Percentiles rank a stretch among this genome's conserved stretches.
Evolutionary conservation across 2,888 invertebrate species (phyloP).

Genomic region (Eumerus sabulonum): DNA sequence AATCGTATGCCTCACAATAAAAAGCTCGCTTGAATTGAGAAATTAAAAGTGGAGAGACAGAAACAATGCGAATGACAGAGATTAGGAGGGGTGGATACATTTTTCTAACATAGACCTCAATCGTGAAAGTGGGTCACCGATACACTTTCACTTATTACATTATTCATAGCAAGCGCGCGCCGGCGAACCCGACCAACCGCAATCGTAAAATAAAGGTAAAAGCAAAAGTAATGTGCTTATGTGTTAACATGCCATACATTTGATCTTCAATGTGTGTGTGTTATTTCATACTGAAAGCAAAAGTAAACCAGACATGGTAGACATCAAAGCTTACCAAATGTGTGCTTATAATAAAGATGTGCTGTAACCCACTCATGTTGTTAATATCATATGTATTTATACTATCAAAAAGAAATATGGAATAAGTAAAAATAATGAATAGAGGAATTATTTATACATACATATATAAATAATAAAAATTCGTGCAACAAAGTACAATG

Average conservation of each 20-base stretch:
- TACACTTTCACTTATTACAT: constrained; percentile 94
- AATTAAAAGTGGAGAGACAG: constrained; percentile 32
- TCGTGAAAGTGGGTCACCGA: constrained; percentile 95
- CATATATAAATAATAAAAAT: too few species aligned
- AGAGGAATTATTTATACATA: too few species aligned
- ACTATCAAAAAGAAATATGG: too few species aligned
- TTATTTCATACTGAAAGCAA: constrained; percentile 79
- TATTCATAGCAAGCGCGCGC: constrained; percentile 78
- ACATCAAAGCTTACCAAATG: constrained; percentile 36
- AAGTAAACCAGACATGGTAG: constrained; percentile 73
- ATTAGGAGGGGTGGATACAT: constrained; percentile 46
- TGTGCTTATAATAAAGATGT: constrained; percentile 40
- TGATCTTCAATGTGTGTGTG: constrained; percentile 38
- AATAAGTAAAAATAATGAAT: too few species aligned
- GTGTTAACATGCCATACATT: constrained; percentile 35
- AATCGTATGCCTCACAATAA: constrained; percentile 2
- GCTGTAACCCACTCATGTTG: constrained; percentile 26
- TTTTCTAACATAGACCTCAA: constrained; percentile 93
- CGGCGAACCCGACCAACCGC: constrained; percentile 68
- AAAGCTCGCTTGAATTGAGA: constrained; percentile 57
- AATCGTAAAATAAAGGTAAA: constrained; percentile 66
- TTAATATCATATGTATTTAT: too few species aligned
- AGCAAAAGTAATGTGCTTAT: constrained; percentile 63
- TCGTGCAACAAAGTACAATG: too few species aligned
- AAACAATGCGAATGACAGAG: constrained; percentile 13